Conservation (phyloP, 2,113 vertebrate genomes). For the Epinephelus lanceolatus region DNA sequence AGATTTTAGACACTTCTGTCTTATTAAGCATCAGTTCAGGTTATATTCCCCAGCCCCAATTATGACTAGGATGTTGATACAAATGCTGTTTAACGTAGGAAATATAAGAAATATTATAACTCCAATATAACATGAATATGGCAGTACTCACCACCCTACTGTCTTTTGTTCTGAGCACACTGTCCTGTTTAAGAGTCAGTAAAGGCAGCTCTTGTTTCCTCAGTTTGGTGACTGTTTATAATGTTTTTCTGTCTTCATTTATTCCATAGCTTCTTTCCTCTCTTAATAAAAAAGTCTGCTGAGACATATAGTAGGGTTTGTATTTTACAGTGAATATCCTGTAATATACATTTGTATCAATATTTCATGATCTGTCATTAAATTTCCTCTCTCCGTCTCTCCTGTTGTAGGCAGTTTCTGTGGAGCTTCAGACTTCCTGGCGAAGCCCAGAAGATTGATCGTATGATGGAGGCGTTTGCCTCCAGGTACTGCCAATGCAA, state of each 20-base stretch:
- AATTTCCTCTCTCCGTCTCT: slow-evolving; percentile 9
- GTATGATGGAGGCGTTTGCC: slow-evolving; percentile 99
- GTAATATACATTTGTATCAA: slow-evolving; percentile 8
- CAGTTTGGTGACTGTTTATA: not conserved
- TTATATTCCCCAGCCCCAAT: not conserved
- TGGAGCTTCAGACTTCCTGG: slow-evolving; percentile 98
- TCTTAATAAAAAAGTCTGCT: not conserved
- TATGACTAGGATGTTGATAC: not conserved
- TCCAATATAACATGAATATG: not conserved
- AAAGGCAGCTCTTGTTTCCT: no score
- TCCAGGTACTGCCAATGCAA: slow-evolving; percentile 98
- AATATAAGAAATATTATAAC: not conserved
- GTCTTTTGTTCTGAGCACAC: not conserved
- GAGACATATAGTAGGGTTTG: not conserved
- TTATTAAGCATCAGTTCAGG: not conserved
- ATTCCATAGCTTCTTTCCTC: not conserved
- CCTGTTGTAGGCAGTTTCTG: slow-evolving; percentile 91
- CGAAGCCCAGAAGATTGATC: slow-evolving; percentile 98
- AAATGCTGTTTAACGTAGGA: not conserved
- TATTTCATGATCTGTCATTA: slow-evolving; percentile 27
- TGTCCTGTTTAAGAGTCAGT: not conserved
- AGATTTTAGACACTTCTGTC: not conserved
- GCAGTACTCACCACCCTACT: not conserved
- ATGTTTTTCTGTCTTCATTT: not conserved
- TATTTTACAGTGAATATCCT: slow-evolving; percentile 21